Evolutionary conservation across 1,140 invertebrate species (phyloP), one percentile per base, ranked within the genome.

Genomic region (Polyergus mexicanus): DNA sequence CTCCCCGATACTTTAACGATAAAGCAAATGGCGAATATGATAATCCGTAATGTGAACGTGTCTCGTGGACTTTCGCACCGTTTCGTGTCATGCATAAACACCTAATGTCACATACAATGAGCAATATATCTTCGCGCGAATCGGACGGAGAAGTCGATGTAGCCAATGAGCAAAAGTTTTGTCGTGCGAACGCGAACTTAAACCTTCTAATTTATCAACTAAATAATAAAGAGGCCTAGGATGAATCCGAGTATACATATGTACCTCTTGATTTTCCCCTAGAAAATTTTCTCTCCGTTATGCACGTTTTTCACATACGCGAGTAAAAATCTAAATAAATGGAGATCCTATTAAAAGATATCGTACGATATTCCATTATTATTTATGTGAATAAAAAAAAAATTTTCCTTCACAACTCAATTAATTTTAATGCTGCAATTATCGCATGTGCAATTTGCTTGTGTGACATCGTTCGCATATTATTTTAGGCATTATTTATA

Each of bases 21-120:
- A 71, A 22, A 71, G 66, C 51, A 81, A 51, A 81, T 71, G 25
- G 66, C 54, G 35, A 81, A 60, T 58, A 72, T 58, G 25, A 81
- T 81, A 71, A 81, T 81, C 51, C n/a, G 78, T 81, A 81, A 81
- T 72, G 41, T 69, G 78, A 81, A 68, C 78, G 19, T 41, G 65
- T 28, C 44, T 47, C 63, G 32, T 28, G n/a, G 32, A 32, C 28
- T 56, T 44, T 71, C 51, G 19, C 66, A 28, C 35, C 51, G 47
- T 81, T 47, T 58, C 56, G 28, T 35, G 32, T 54, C 72, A 41
- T 13, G 60, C 35, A 54, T 76, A 76, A 76, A 75, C 47, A 41
- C 28, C 38, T 63, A 77, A 76, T 75, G 68, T 66, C 80, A 38
- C 47, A 19, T 44, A 76, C 58, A 77, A 63, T 62, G 69, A 51